These are phyloP conservation scores for Erebia epiphron DNA, from an alignment of 2,888 invertebrate species.

Conservation along the genomic window DNA sequence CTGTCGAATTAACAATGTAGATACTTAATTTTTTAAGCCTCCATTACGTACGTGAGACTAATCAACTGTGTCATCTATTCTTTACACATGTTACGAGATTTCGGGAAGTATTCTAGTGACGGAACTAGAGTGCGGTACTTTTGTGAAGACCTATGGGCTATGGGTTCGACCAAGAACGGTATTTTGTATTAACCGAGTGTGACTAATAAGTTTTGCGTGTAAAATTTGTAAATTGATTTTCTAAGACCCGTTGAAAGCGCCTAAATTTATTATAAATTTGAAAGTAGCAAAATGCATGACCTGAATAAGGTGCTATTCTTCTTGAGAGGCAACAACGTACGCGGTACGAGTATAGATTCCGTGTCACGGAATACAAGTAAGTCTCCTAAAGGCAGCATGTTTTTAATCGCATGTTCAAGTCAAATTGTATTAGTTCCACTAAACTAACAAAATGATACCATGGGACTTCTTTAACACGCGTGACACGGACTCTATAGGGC, in stretches of 20 bases:
- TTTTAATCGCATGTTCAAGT: too few species aligned
- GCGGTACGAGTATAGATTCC: too few species aligned
- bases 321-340: too few species aligned
- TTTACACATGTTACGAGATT: conserved; percentile 29
- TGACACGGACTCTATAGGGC: too few species aligned
- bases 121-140: conserved; percentile 21
- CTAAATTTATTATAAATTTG: background rate
- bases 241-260: background rate
- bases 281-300: background rate
- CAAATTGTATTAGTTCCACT: too few species aligned
- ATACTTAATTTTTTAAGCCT: conserved; percentile 47
- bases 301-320: too few species aligned
- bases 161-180: background rate
- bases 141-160: background rate
- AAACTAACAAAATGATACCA: too few species aligned
- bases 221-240: background rate
- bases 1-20: conserved; percentile 58
- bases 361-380: too few species aligned
- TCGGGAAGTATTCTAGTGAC: conserved; percentile 9
- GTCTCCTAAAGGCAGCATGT: too few species aligned
- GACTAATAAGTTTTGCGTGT: background rate
- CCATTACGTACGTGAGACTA: conserved; percentile 54
- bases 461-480: too few species aligned
- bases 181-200: background rate
- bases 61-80: conserved; percentile 55